These are phyloP conservation scores for Bolborhynchus lineola DNA, from an alignment of 2,113 vertebrate species.

Conservation along the genomic window DNA sequence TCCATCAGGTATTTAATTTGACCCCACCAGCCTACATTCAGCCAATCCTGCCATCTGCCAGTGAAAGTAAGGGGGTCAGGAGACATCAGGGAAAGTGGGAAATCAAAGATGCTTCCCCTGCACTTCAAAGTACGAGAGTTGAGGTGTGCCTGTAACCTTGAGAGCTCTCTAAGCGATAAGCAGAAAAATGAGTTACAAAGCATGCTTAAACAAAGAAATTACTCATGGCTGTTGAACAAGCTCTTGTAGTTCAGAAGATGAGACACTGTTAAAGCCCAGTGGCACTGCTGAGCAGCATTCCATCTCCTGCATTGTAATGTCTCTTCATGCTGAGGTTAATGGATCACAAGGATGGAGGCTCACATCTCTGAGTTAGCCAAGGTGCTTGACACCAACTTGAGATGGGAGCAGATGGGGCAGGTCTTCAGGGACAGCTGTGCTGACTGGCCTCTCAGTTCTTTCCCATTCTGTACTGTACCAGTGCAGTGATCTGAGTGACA, in stretches of 20 bases:
- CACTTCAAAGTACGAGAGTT: not conserved
- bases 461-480: not conserved
- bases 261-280: not conserved
- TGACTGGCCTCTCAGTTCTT: not conserved
- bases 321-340: not conserved
- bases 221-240: not conserved
- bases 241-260: not conserved
- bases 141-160: fast-evolving
- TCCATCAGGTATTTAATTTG: not conserved
- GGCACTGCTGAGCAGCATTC: not conserved
- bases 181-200: not conserved
- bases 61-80: not conserved
- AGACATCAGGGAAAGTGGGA: not conserved
- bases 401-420: not conserved
- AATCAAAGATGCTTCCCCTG: not conserved
- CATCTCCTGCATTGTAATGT: fast-evolving
- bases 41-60: not conserved
- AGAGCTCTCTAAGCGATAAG: not conserved
- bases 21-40: not conserved
- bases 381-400: not conserved
- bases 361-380: not conserved
- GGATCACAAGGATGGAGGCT: not conserved
- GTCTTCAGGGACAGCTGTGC: not conserved
- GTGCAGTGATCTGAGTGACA: not conserved
- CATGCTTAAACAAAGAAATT: not conserved